Base-by-base conservation (phyloP, 2,888 invertebrate genomes). In the Enchytraeus crypticus region DNA sequence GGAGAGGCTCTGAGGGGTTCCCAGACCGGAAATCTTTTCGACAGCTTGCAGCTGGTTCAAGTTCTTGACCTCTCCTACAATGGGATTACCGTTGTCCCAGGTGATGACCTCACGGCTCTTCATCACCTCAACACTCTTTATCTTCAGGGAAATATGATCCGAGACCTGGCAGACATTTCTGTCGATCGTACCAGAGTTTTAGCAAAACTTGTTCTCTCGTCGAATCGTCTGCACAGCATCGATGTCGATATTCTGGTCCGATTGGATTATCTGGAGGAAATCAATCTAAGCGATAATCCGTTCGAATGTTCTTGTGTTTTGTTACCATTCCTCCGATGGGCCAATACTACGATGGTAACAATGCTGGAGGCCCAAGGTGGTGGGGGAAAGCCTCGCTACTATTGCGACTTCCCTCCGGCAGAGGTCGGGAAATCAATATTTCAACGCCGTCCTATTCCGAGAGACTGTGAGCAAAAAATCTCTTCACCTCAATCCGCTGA, bases 241-340 rank as follows among this genome's bases (percentile, higher is more conserved):
- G 63, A 68, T 46, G 45, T 55, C 1, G 47, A 49, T 27, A 56
- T 60, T 11, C 60, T 69, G 38, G 30, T 33, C 18, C 49, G 55
- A 18, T 32, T 69, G 55, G 62, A 64, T 38, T 68, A 64, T 55
- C 56, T 69, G 56, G 69, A 69, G 51, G 62, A 58, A 56, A 38
- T 68, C 3, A 67, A 69, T 57, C 54, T 66, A 33, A 59, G 63
- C 34, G 58, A 53, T 30, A 69, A 69, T 51, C 69, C 69, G 0
- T 69, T 53, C 64, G 57, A 62, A 32, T 69, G 69, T 51, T 53
- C 61, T 11, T 69, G 69, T 47, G 53, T 53, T 23, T 27, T 68
- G n/a, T 45, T 60, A 5, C 64, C 64, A 0, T 68, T 65, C 57
- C 62, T 66, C 18, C 57, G 57, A 45, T 69, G 69, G 69, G 57